Evolutionary conservation across 2,113 vertebrate genomes (phyloP).

Genomic region (Tapirus terrestris): DNA sequence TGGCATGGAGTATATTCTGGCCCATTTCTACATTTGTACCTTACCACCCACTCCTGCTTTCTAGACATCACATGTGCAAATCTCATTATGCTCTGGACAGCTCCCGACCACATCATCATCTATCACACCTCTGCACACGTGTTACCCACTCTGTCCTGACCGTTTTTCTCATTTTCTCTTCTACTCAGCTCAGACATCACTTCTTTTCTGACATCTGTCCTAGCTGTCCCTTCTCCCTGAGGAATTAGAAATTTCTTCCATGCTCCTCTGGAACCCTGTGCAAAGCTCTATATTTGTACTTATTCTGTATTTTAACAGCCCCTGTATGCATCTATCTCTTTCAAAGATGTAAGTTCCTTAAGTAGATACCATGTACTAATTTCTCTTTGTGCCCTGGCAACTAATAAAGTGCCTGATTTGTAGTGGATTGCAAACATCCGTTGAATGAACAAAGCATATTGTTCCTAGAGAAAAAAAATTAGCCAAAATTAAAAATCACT

Average conservation of each 20-base stretch:
- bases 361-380: too few species aligned
- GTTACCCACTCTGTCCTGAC: background rate
- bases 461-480: background rate
- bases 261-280: fast-evolving
- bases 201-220: background rate
- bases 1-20: background rate
- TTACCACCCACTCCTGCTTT: background rate
- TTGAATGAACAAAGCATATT: background rate
- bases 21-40: background rate
- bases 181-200: background rate
- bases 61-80: background rate
- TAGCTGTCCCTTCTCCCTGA: background rate
- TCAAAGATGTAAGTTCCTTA: background rate
- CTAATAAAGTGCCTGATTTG: background rate
- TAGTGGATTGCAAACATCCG: background rate
- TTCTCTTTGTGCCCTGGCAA: background rate
- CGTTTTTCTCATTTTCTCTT: background rate
- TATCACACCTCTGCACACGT: background rate
- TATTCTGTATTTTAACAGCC: background rate
- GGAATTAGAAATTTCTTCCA: background rate
- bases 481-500: background rate
- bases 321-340: background rate
- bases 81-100: background rate
- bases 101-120: background rate
- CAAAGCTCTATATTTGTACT: background rate